Evolutionary conservation across 1,140 invertebrate genomes (phyloP).

Genomic region (Wiebesia pumilae): DNA sequence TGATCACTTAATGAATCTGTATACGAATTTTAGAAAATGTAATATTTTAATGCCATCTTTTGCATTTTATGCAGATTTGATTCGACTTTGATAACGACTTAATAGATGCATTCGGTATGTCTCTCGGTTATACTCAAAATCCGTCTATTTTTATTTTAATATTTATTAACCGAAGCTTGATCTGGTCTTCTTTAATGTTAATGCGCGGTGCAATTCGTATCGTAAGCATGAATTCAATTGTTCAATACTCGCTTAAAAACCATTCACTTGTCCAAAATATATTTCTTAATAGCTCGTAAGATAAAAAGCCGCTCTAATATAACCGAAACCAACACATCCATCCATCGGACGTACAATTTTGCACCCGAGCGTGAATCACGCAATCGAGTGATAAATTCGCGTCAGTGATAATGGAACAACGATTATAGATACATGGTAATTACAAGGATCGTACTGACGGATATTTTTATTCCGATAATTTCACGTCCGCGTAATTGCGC

Average conservation of each 20-base stretch:
- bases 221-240: neutral
- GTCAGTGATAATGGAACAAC: constrained; percentile 25
- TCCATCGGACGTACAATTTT: neutral
- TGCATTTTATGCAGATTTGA: too few relatives aligned
- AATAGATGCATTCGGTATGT: too few relatives aligned
- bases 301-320: neutral
- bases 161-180: neutral
- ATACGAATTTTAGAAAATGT: too few relatives aligned
- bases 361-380: constrained; percentile 37
- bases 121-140: too few relatives aligned
- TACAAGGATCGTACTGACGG: neutral
- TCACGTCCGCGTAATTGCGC: neutral
- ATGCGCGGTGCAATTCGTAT: neutral
- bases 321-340: neutral
- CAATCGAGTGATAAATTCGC: constrained; percentile 41
- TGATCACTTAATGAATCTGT: too few relatives aligned
- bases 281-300: neutral
- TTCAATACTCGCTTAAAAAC: neutral
- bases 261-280: neutral
- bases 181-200: neutral
- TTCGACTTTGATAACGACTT: too few relatives aligned
- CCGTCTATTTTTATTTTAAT: too few relatives aligned
- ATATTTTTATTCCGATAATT: neutral
- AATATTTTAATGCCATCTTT: too few relatives aligned
- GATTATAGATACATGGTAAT: neutral